Base-by-base conservation (phyloP, 2,888 invertebrate species). In the Pyrgus malvae region DNA sequence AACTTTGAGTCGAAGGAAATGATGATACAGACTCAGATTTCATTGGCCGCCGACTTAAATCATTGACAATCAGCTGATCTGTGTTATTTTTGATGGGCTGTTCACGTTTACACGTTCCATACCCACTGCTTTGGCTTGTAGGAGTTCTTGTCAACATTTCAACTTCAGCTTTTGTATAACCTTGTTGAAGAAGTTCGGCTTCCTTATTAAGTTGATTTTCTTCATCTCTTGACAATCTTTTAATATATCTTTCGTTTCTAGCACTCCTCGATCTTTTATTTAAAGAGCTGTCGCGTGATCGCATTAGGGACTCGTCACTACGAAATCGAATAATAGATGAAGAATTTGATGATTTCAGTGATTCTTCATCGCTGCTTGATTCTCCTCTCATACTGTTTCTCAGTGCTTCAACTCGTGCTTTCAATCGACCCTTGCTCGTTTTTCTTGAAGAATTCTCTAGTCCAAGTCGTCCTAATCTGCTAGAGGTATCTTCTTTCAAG, bases 161-260 rank as follows among this genome's bases (percentile, higher is more conserved):
- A n/a, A 90, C 91, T 80, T 82, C 92, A 65, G 78, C 88, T 69
- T 80, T 91, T 58, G 83, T 90, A 72, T 81, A 90, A 27, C 90
- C 90, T 72, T 88, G 90, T 59, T 90, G 90, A 48, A 90, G 64
- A 55, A 90, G 63, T 64, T 91, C 90, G 16, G 91, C 89, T 80
- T 93, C 93, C 68, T 89, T 89, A 57, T 91, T 91, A 4, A 91
- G 70, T 62, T 89, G 86, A 57, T 86, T 83, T 69, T 94, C 94
- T 29, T 94, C 94, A 63, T 95, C 95, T 55, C 93, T 91, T 9
- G 94, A 95, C 62, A 95, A 79, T 50, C 96, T 91, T 70, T 95
- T 95, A 53, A 95, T 93, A 70, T 96, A 95, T 50, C 96, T 91
- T 74, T 96, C 96, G 48, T 95, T 96, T 66, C 96, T 91, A 0